Evolutionary conservation across 2,888 invertebrate species (phyloP).

Genomic region (Erebia ligea): DNA sequence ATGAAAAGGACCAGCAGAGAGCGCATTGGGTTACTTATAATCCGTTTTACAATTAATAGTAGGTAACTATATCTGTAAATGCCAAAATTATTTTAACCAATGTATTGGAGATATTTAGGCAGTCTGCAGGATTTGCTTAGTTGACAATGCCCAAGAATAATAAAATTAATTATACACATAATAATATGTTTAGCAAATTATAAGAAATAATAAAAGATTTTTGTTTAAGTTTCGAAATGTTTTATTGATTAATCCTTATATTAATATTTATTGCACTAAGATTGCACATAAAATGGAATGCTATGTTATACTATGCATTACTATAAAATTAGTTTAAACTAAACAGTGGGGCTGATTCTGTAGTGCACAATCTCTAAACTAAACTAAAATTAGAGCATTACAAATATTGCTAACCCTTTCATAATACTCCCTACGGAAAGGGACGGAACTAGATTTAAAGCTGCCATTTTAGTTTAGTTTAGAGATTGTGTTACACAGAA

Average conservation of each 20-base stretch:
- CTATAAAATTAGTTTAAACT: neutral
- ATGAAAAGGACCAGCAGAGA: constrained; percentile 92
- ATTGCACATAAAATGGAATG: constrained; percentile 51
- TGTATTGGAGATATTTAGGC: too few species aligned
- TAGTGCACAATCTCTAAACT: too few species aligned
- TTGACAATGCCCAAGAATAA: neutral
- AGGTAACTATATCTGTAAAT: too few species aligned
- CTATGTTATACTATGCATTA: neutral
- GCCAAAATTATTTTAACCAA: too few species aligned
- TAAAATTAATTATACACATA: neutral
- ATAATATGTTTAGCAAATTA: constrained; percentile 6
- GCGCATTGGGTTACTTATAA: constrained; percentile 99
- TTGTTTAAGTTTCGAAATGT: constrained; percentile 15
- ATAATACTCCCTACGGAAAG: too few species aligned
- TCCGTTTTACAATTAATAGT: constrained; percentile 91
- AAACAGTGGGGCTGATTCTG: too few species aligned
- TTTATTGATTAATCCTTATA: constrained; percentile 28
- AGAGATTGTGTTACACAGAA: too few species aligned
- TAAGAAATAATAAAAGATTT: constrained; percentile 5
- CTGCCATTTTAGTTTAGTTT: too few species aligned
- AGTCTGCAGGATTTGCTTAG: too few species aligned
- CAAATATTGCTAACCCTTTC: too few species aligned
- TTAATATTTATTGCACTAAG: constrained; percentile 56
- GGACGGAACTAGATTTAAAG: too few species aligned
- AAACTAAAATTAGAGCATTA: too few species aligned